Base-by-base conservation (phyloP, 2,888 invertebrate genomes). In the Strigamia crassipes region DNA sequence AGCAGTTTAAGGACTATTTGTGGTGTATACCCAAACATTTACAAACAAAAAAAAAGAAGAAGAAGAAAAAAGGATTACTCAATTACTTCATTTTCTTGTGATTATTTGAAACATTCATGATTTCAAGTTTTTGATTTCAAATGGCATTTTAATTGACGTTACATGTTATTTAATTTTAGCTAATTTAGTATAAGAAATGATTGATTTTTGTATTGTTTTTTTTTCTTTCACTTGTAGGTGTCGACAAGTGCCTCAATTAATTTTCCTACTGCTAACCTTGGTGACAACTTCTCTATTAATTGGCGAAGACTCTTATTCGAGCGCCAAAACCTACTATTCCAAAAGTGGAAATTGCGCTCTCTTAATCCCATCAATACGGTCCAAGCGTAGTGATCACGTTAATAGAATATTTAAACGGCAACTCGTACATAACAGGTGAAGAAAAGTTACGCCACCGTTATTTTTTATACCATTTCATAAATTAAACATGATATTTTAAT, bases 401-500 rank as follows among this genome's bases (percentile, higher is more conserved):
- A 27, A 31, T 9, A 38, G 38, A 34, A 27, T 77, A 77, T 77
- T 77, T 23, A 38, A 77, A 27, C 15, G 77, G 15, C 38, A 77
- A 3, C 31, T 38, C 18, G 13, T 38, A 31, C 77, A 77, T 15
- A 31, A 77, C 31, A 77, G 77, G 77, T 77, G 18, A 77, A 15
- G 9, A 27, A 15, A 27, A 27, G 77, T 77, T 77, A 34, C 9
- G 31, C 77, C 8, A n/a, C 3, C 23, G 6, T 34, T 27, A 23
- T 77, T 77, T 38, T 77, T 27, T 23, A 27, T 2, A 12, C 1
- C 38, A 38, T 56, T 51, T 18, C 18, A 56, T 56, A 18, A 34
- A 77, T 77, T 77, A 34, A 31, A 77, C 15, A 31, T 77, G 77
- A 77, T 10, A 38, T 79, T 79, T 41, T n/a, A 79, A 41, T 79